Evolutionary conservation across 2,797 vertebrate genomes (phyloP).

Genomic region (Gallinago nigripennis): DNA sequence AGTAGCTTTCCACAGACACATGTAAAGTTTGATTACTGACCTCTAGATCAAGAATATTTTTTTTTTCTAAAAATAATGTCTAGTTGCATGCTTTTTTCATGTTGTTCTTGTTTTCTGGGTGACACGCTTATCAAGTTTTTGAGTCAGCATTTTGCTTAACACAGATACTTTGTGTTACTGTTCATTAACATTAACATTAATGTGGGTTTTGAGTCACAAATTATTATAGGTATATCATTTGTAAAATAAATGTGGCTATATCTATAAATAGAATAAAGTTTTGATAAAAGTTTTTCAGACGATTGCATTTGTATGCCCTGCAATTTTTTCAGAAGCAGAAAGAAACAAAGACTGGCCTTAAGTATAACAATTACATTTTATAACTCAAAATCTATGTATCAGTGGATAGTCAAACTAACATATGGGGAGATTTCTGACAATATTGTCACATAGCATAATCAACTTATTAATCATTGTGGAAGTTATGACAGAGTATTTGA

Average conservation of each 20-base stretch:
- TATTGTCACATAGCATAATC: not conserved
- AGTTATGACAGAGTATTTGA: not conserved
- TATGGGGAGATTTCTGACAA: not conserved
- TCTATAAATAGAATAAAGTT: not conserved
- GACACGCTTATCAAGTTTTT: not conserved
- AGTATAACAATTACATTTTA: not conserved
- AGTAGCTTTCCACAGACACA: not conserved
- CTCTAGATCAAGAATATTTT: not conserved
- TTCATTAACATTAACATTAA: not conserved
- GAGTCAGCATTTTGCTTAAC: not conserved
- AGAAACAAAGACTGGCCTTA: not conserved
- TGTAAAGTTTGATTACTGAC: not conserved
- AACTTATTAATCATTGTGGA: not conserved
- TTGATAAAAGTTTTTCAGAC: not conserved
- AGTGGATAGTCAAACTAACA: not conserved
- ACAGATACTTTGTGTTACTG: not conserved
- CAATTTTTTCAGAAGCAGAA: not conserved
- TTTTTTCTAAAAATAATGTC: not conserved
- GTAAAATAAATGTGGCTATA: not conserved
- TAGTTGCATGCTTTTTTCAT: not conserved
- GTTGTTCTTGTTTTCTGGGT: accelerated
- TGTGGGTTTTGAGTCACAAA: not conserved
- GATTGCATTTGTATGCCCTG: not conserved
- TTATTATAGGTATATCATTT: not conserved
- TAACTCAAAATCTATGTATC: not conserved